Conservation (phyloP, 2,113 vertebrate genomes). For the Camarhynchus parvulus region DNA sequence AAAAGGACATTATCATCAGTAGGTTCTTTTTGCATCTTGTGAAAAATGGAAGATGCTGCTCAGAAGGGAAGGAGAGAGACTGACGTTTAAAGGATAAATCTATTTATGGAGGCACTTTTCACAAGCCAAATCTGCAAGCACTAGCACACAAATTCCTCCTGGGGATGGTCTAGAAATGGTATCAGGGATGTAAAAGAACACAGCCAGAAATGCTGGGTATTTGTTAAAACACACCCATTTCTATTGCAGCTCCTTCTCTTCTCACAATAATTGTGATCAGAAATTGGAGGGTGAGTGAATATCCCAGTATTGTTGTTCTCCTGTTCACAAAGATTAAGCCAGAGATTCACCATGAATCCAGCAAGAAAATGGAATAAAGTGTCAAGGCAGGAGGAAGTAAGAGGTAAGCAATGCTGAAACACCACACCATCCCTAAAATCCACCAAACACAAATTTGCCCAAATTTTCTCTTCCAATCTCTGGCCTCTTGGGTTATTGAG, state of each 20-base stretch:
- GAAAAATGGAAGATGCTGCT: conserved; percentile 22
- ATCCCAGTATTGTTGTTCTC: neutral
- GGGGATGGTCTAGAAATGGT: neutral
- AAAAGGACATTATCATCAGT: conserved; percentile 29
- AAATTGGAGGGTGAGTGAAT: neutral
- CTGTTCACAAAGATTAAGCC: neutral
- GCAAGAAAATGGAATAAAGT: neutral
- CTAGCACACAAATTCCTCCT: neutral
- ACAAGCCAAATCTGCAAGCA: neutral
- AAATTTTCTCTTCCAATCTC: neutral
- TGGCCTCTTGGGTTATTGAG: neutral
- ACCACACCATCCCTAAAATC: neutral
- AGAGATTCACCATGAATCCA: neutral
- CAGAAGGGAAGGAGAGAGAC: neutral
- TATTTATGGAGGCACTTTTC: conserved; percentile 24
- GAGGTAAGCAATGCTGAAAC: neutral
- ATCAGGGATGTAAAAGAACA: neutral
- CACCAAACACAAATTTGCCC: neutral
- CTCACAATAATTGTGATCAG: neutral
- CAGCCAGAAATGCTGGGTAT: neutral
- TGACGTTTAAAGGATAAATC: conserved; percentile 12
- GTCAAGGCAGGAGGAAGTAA: neutral
- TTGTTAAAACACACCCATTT: neutral
- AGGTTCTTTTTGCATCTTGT: conserved; percentile 14
- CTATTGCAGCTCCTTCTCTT: neutral